Base-by-base conservation (phyloP, 2,888 invertebrate species). In the Acrocera orbiculus region DNA sequence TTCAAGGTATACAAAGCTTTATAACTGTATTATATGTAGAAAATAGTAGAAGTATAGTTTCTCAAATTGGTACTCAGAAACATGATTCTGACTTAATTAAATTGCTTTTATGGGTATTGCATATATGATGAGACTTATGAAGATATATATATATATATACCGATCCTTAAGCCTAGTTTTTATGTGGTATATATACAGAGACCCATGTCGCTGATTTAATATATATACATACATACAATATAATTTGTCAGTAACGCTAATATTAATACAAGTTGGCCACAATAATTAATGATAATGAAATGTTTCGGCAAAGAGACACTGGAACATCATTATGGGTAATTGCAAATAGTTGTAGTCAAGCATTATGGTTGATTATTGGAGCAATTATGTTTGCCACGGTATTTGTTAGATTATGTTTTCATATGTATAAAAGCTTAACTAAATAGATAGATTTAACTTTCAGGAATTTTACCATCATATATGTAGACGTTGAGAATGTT, bases 351-450 rank as follows among this genome's bases (percentile, higher is more conserved):
- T 46, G 46, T 46, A 46, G 42, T 40, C 40, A 40, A 42, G 44
- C 41, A 46, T 45, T 45, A 45, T 44, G 45, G 45, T 46, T 46
- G 45, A 46, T 46, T 46, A 46, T 46, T 46, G 41, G 45, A 46
- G 45, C 46, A 46, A 46, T 46, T 45, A 46, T 44, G 45, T 44
- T 40, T 27, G 40, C 42, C 41, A 28, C 34, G 30, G 15, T 22
- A 22, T 22, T 19, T 19, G 8, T 8, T 19, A 8, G 8, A 22
- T 6, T 22, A 22, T 22, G 5, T 22, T 10, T 22, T 10, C 9
- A 22, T 22, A 7, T n/a, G 8, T 8, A 22, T n/a, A 22, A n/a
- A n/a, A n/a, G n/a, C n/a, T n/a, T n/a, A n/a, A n/a, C n/a, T n/a
- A n/a, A n/a, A n/a, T n/a, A n/a, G n/a, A n/a, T n/a, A n/a, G n/a